Base-by-base conservation (phyloP, 2,113 vertebrate genomes). In the Silurus asotus region DNA sequence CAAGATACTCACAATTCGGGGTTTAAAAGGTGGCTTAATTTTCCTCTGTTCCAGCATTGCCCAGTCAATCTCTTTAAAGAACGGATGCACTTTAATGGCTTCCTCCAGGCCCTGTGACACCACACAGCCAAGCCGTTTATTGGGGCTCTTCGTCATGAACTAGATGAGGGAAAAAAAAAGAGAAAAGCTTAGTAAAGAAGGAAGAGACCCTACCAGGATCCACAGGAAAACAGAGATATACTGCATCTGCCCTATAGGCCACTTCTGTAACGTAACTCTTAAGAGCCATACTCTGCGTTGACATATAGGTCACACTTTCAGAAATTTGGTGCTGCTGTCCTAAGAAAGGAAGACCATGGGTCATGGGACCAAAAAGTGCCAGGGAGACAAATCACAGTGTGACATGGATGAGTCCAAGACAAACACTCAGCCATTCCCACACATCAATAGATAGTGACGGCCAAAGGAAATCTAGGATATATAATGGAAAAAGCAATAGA, bases 81-180 rank as follows among this genome's bases (percentile, higher is more conserved):
- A 99, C 0, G 96, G 94, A 82, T 99, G 98, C 81, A 96, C 95
- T 90, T 97, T 98, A 88, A 99, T 99, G 7, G 97, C 98, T 0
- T 99, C 98, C 92, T 99, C 98, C 19, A 96, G 94, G 0, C 96
- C 98, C 81, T 98, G 97, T 0, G 96, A 94, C 0, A 91, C 93
- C 93, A 99, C 96, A 3, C 98, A 99, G 90, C 98, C 98, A 91
- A 99, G 94, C 49, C 98, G 95, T 91, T 97, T 99, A 91, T 93
- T 96, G 1, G 98, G 97, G 90, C 97, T 99, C 93, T 99, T 99
- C 6, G 97, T 99, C 98, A 99, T 99, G 91, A 99, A 99, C 98
- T 99, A 86, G 61, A 74, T 3, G 37, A 49, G 49, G 64, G 49
- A 48, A 83, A 37, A 25, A 67, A 48, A 79, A 19, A 13, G 28